These are phyloP conservation scores for Deilephila elpenor DNA, from an alignment of 2,888 invertebrate genomes.

Conservation along the genomic window DNA sequence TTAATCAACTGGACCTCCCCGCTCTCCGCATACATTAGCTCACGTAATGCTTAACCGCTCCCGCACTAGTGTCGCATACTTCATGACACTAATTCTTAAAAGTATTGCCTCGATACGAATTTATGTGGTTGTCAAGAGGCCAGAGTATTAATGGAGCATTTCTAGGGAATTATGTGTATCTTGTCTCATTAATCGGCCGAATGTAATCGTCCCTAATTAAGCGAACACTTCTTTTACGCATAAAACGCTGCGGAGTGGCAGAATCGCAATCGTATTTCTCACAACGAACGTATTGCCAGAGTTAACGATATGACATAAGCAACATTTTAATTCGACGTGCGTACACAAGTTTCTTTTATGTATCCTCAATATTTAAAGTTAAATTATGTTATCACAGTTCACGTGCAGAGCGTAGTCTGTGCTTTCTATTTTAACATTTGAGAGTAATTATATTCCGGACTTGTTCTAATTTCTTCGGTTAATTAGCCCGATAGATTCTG, in stretches of 20 bases:
- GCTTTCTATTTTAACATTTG: constrained; percentile 10
- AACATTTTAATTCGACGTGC: constrained; percentile 24
- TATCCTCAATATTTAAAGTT: constrained; percentile 23
- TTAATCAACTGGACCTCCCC: no score
- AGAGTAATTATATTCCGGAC: constrained; percentile 7
- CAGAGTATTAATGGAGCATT: constrained; percentile 21
- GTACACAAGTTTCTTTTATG: constrained; percentile 20
- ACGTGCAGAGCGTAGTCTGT: background rate
- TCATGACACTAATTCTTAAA: background rate
- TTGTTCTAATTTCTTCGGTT: background rate
- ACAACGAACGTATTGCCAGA: constrained; percentile 22
- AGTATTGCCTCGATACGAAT: constrained; percentile 1
- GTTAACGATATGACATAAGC: constrained; percentile 26
- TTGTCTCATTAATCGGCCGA: constrained; percentile 17
- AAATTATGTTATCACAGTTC: constrained; percentile 17
- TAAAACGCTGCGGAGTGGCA: constrained; percentile 14
- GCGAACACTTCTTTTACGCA: constrained; percentile 20
- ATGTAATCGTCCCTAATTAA: constrained; percentile 24
- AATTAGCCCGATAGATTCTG: background rate
- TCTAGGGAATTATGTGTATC: constrained; percentile 22
- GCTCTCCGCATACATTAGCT: background rate
- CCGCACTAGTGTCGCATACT: background rate
- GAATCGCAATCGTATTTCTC: constrained; percentile 19
- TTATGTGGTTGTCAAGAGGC: constrained; percentile 11
- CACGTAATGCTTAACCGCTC: constrained; percentile 5